Percentiles rank a stretch among this genome's conserved stretches.
phyloP scores from a whole-genome alignment of 2,888 invertebrate genomes.

The Neuroscelio doddi region DNA sequence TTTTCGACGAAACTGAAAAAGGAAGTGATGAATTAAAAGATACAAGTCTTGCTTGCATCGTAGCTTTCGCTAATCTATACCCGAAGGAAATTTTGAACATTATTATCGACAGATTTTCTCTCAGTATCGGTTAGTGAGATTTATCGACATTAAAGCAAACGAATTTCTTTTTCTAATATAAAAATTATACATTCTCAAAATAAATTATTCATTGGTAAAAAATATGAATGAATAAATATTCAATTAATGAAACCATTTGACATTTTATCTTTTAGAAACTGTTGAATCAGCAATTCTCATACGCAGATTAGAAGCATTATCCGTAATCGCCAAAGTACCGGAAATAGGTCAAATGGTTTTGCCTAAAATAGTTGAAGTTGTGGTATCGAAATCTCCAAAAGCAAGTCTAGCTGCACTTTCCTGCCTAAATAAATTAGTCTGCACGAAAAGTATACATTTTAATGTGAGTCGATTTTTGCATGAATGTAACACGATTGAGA shows the following conservation, averaged over 20 bases:
- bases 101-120: conserved; percentile 71
- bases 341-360: conserved; percentile 56
- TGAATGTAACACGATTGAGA: conserved; percentile 70
- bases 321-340: conserved; percentile 54
- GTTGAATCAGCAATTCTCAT: conserved; percentile 36
- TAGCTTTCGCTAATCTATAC: conserved; percentile 74
- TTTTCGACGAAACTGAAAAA: conserved; percentile 73
- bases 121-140: conserved; percentile 49
- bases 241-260: no score
- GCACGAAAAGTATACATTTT: conserved; percentile 53
- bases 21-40: conserved; percentile 71
- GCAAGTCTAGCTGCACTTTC: conserved; percentile 52
- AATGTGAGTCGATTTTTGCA: conserved; percentile 71
- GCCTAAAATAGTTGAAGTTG: conserved; percentile 55
- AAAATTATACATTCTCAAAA: not conserved
- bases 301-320: conserved; percentile 56
- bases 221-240: no score
- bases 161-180: conserved; percentile 23
- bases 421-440: conserved; percentile 60
- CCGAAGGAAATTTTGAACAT: conserved; percentile 74
- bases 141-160: conserved; percentile 37
- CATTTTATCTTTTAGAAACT: conserved; percentile 49
- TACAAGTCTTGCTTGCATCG: conserved; percentile 74
- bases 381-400: conserved; percentile 42
- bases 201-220: not conserved